Evolutionary conservation across 2,797 vertebrate species (phyloP).

Genomic region (Geotrypetes seraphini): DNA sequence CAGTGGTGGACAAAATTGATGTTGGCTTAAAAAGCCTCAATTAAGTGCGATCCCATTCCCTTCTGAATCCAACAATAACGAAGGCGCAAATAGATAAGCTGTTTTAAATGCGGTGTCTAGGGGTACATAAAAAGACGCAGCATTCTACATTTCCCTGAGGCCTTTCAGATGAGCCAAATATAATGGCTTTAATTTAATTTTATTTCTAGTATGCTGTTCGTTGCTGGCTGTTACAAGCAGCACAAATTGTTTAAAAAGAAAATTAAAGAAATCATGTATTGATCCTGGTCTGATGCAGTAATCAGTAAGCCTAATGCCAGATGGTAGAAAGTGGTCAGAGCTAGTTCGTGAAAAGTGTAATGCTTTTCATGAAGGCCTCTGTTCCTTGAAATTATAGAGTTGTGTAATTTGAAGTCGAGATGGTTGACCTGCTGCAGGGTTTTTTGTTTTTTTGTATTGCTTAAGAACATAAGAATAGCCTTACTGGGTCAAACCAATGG

Average conservation of each 20-base stretch:
- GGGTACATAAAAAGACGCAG: not conserved
- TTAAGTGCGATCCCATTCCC: conserved; percentile 2
- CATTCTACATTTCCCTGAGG: conserved; percentile 1
- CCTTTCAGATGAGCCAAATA: conserved; percentile 12
- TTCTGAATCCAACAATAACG: not conserved
- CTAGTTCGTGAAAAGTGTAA: too few species aligned
- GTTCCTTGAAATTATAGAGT: too few species aligned
- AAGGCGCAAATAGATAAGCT: conserved; percentile 1
- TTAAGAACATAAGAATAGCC: too few species aligned
- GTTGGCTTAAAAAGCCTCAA: conserved; percentile 16
- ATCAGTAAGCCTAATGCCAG: conserved; percentile 1
- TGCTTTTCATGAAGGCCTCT: too few species aligned
- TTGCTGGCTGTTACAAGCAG: too few species aligned
- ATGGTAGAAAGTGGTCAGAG: not conserved
- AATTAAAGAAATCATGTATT: conserved; percentile 25
- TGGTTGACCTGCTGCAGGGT: too few species aligned
- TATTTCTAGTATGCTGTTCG: too few species aligned
- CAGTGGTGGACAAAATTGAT: conserved; percentile 10
- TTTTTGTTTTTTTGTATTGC: too few species aligned
- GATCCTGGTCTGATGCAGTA: conserved; percentile 1
- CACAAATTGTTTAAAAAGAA: conserved; percentile 1
- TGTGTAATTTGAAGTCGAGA: too few species aligned
- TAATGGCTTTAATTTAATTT: conserved; percentile 10
- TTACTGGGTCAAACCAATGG: too few species aligned
- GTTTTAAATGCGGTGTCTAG: not conserved